Evolutionary conservation across 2,113 vertebrate species (phyloP), one percentile per base, ranked within the genome.

Genomic region (Scytalopus superciliaris): DNA sequence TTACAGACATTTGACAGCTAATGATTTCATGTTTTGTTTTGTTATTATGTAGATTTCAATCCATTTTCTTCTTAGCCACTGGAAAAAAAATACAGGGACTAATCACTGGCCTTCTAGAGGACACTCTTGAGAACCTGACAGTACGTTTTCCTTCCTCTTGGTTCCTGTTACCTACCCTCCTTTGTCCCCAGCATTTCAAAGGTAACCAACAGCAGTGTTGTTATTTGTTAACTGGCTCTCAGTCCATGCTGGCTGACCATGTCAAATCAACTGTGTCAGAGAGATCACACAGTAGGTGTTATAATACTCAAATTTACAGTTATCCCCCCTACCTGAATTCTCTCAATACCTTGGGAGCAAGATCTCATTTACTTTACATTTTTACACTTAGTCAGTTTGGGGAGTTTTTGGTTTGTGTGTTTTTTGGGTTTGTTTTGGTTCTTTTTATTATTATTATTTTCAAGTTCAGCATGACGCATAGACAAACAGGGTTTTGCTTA

Each of bases 41-140:
- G 40, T 69, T 86, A 53, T 45, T 75, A 80, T 30, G 69, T 64
- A 89, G 60, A 93, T 92, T 92, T 96, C 68, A 74, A 62, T 33
- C 28, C 19, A 63, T 67, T 84, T 84, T 78, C n/a, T 52, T 91
- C 68, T 72, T 67, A 55, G 33, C 35, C 7, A 14, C 5, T 57
- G 6, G 9, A 21, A 42, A 62, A 64, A 76, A 59, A 64, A 28
- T 5, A 60, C 12, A 30, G 9, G 11, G 6, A 62, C 37, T 72
- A 39, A 70, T 39, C 53, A 40, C 0, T 14, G 4, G 75, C 42
- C 18, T 87, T 87, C 56, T 25, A 30, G 8, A 77, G 13, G 27
- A 81, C 14, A 28, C 19, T 60, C 33, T 67, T 21, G 37, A 67
- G 42, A 77, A 7, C 13, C 16, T 47, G 42, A 37, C 3, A 27